Percentiles rank a stretch among this genome's conserved stretches.
These are phyloP conservation scores for Polypedilum vanderplanki DNA, from an alignment of 1,140 invertebrate genomes.

Conservation along the genomic window DNA sequence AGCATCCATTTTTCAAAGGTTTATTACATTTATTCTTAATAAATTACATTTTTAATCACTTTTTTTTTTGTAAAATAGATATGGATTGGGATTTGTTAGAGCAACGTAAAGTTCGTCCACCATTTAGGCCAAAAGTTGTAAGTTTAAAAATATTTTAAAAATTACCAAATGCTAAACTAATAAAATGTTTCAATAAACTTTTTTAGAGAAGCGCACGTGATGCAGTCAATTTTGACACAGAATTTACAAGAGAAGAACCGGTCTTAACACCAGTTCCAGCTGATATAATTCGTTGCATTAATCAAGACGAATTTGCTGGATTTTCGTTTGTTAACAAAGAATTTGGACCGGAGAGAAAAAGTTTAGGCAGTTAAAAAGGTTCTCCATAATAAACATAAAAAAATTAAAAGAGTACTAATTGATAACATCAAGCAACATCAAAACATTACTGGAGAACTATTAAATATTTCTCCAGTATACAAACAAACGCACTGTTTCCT, in stretches of 20 bases:
- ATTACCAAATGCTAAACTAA: background rate
- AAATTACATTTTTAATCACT: background rate
- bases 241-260: constrained; percentile 98
- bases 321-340: constrained; percentile 96
- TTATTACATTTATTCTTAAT: background rate
- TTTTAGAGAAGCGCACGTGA: constrained; percentile 94
- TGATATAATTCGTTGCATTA: constrained; percentile 86
- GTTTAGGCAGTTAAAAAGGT: constrained; percentile 32
- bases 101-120: constrained; percentile 83
- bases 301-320: constrained; percentile 91
- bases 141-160: constrained; percentile 46
- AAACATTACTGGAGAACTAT: background rate
- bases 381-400: background rate
- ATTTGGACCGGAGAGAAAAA: constrained; percentile 65
- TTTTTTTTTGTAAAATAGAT: constrained; percentile 46
- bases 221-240: constrained; percentile 97
- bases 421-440: background rate
- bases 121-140: constrained; percentile 97
- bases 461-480: background rate
- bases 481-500: background rate
- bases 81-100: constrained; percentile 96
- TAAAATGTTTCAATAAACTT: constrained; percentile 30
- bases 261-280: constrained; percentile 86
- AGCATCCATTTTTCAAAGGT: constrained; percentile 86
- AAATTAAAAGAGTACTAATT: background rate